Evolutionary conservation across 2,888 invertebrate species (phyloP), one percentile per base, ranked within the genome.

Genomic region (Sinotaia quadrata): DNA sequence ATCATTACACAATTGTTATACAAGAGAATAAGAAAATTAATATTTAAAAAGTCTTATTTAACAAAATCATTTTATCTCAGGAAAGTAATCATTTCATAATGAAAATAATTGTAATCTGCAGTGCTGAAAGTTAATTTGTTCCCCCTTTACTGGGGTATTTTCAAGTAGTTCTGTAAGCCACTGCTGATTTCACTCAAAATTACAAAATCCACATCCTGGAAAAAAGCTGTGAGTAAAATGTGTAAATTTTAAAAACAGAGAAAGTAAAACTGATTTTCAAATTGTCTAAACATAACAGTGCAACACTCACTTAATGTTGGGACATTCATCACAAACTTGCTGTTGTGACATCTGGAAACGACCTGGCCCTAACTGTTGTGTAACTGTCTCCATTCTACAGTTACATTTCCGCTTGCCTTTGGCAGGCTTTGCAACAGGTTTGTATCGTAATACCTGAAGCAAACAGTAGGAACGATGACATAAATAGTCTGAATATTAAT

Each of bases 361-460:
- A 0, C 98, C 98, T 0, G 96, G 97, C 0, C 98, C 98, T 78
- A 99, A 90, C 88, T 96, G 97, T 67, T 96, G 92, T 0, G 99
- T 98, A 0, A 97, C 95, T 96, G 99, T 97, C 90, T 99, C 99
- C 88, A 97, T 97, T 31, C 98, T 91, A 87, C 99, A 99, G 88
- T 99, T 99, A 88, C 99, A 99, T 85, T 97, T 96, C 47, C 99
- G 91, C 2, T 97, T 98, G 12, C 99, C 99, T 57, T 93, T 91
- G 0, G 97, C 95, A 71, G 96, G 93, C 88, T 97, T 97, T 82
- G 95, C 92, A 0, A 98, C 97, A 47, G 98, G 95, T 87, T 99
- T 99, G 87, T 97, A 97, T 74, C 98, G 92, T n/a, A 97, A 94
- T 78, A 98, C 94, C 93, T 94, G 84, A 0, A 75, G 68, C 21